Evolutionary conservation across 1,140 invertebrate genomes (phyloP).

Genomic region (Drosophila sucinea): DNA sequence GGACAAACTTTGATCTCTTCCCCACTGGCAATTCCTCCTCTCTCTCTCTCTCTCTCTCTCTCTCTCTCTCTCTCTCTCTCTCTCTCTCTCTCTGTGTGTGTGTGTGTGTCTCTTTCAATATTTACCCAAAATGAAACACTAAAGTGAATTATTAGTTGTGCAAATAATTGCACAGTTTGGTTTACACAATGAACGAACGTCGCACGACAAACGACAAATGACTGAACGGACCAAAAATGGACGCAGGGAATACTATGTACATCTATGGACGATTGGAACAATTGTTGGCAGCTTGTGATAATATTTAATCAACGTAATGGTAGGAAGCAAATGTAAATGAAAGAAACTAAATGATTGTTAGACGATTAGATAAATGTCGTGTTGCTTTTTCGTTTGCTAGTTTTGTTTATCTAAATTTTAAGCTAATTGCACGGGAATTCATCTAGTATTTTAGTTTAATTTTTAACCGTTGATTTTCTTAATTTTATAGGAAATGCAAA

Average conservation of each 20-base stretch:
- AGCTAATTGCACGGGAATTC: not conserved
- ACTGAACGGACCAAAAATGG: not conserved
- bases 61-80: not conserved
- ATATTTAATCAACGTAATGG: slow-evolving; percentile 63
- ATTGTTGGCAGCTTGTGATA: slow-evolving; percentile 56
- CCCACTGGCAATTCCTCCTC: no score
- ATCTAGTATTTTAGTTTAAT: no score
- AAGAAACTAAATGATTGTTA: not conserved
- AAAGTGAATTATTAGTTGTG: slow-evolving; percentile 80
- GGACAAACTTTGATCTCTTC: not conserved
- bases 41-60: not conserved
- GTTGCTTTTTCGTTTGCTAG: no score
- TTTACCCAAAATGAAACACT: slow-evolving; percentile 70
- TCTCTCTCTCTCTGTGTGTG: not conserved
- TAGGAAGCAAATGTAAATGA: not conserved
- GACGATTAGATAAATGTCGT: not conserved
- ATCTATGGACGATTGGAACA: slow-evolving; percentile 9
- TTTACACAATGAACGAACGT: slow-evolving; percentile 42
- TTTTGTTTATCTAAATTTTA: not conserved
- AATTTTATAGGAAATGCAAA: not conserved
- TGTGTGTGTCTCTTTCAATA: slow-evolving; percentile 45
- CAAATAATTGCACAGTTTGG: slow-evolving; percentile 75
- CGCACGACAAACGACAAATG: not conserved
- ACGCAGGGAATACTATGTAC: not conserved
- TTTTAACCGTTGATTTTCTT: not conserved